Evolutionary conservation across 2,113 vertebrate species (phyloP).

Genomic region (Sigmodon hispidus): DNA sequence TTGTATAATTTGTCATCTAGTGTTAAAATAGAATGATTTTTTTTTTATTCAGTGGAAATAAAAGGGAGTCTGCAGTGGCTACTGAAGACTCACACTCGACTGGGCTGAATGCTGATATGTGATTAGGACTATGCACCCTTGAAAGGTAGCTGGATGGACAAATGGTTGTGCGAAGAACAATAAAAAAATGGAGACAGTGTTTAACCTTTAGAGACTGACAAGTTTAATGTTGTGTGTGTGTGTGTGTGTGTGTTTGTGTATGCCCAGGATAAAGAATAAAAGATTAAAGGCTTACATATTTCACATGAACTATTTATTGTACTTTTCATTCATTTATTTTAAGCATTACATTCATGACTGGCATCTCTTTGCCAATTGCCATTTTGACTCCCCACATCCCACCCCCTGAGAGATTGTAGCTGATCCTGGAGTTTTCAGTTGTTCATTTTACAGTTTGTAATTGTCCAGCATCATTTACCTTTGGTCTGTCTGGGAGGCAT

Average conservation of each 20-base stretch:
- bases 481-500: conserved; percentile 58
- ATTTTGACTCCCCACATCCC: background rate
- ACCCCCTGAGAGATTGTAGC: background rate
- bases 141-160: background rate
- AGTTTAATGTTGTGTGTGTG: background rate
- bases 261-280: background rate
- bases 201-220: background rate
- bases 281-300: background rate
- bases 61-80: background rate
- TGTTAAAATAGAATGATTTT: background rate
- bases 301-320: background rate
- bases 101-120: background rate
- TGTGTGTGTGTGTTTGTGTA: background rate
- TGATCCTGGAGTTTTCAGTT: background rate
- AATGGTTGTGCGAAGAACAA: background rate
- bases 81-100: background rate
- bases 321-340: conserved; percentile 32
- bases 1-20: background rate
- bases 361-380: background rate
- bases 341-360: conserved; percentile 25
- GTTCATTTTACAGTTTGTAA: conserved; percentile 2
- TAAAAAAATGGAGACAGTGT: background rate
- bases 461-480: conserved; percentile 60
- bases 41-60: background rate
- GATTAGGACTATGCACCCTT: background rate